These are phyloP conservation scores for Neodiprion virginianus DNA, from an alignment of 1,140 invertebrate genomes.

Conservation along the genomic window DNA sequence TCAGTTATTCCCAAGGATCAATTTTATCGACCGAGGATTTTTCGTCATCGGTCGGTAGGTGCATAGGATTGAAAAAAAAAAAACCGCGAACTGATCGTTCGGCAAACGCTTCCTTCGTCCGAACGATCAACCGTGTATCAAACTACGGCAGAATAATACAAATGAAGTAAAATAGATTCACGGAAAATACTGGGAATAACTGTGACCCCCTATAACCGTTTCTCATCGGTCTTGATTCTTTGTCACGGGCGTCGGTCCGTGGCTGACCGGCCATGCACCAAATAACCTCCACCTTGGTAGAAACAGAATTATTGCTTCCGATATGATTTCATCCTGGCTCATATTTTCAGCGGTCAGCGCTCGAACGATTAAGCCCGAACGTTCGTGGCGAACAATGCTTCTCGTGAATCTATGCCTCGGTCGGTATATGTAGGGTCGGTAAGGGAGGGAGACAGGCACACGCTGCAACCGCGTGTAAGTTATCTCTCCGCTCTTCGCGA, in stretches of 20 bases:
- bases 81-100: no score
- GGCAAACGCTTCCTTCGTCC: no score
- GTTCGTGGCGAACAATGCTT: neutral
- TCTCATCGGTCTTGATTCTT: no score
- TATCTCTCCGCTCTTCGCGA: neutral
- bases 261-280: neutral
- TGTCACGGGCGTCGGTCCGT: neutral
- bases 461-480: neutral
- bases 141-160: no score
- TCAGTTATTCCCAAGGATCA: no score
- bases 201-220: no score
- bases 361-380: neutral
- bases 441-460: neutral
- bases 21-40: no score
- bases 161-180: no score
- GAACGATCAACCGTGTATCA: no score
- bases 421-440: neutral
- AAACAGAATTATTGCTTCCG: constrained; percentile 7
- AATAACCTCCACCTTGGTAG: neutral
- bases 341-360: constrained; percentile 7
- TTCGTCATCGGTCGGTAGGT: no score
- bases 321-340: neutral
- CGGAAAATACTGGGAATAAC: no score
- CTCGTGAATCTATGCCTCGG: neutral
- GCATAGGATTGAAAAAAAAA: no score